Evolutionary conservation across 2,888 invertebrate species (phyloP), one percentile per base, ranked within the genome.

Genomic region (Polymixis flavicincta): DNA sequence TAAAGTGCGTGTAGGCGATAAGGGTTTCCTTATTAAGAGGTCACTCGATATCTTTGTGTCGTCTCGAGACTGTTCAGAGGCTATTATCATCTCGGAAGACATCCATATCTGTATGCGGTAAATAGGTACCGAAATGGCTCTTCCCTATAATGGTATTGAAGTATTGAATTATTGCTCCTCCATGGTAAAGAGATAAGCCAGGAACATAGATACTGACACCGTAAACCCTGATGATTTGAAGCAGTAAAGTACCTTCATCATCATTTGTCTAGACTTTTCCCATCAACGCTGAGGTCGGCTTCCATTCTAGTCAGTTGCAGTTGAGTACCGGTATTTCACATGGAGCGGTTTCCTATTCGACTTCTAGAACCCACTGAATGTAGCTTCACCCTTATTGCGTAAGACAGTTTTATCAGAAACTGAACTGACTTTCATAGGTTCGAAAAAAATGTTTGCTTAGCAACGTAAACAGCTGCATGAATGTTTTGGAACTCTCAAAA

Each of bases 1-100:
- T 59, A 74, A 80, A 74, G 22, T 45, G 68, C 78, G 64, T 74
- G 78, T 80, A 78, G 80, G 78, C 74, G 80, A 74, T 68, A 79
- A 74, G 59, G 42, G 80, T 80, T 65, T 79, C 74, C 80, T 79
- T 68, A 68, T 80, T 68, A 74, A 65, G 64, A 65, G 80, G 64
- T 74, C 50, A 74, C n/a, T 74, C 14, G 67, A 68, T 64, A 59
- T 74, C 48, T 79, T 48, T 64, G 59, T 60, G 48, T 60, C 54
- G 13, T 79, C 57, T 61, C 11, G 14, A n/a, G 14, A 42, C 4
- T 32, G 28, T 19, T 57, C 9, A 14, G 25, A 19, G 8, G 28
- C n/a, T 75, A 28, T 50, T 60, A 14, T 61, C n/a, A 19, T 2
- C 25, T 64, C 0, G 7, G 42, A 50, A 77, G 50, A 28, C 13